phyloP scores from a whole-genome alignment of 2,113 vertebrate species.

The Rostratula benghalensis region DNA sequence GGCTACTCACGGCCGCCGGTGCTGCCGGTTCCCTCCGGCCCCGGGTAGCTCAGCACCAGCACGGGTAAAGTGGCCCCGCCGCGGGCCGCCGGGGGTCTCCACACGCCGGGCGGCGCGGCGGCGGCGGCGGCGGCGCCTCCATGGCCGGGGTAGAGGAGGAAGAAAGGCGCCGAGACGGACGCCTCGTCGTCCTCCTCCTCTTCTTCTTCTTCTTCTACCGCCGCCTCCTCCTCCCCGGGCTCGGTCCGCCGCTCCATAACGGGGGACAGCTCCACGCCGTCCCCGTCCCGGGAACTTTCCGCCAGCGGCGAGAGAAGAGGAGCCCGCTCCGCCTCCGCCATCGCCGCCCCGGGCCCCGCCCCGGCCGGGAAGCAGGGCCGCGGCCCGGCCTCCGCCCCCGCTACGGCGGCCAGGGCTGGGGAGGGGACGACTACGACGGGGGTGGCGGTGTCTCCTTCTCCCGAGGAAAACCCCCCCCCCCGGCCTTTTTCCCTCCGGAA shows the following conservation, averaged over 20 bases:
- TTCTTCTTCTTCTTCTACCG: no score
- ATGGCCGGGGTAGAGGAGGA: conserved; percentile 75
- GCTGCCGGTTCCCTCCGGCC: background rate
- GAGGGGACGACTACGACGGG: no score
- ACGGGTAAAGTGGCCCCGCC: conserved; percentile 62
- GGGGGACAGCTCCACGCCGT: background rate
- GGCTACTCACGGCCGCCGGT: conserved; percentile 57
- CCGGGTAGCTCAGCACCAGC: conserved; percentile 67
- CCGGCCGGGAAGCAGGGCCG: background rate
- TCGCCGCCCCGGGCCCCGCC: conserved; percentile 27
- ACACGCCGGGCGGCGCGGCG: conserved; percentile 54
- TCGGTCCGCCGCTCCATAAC: background rate
- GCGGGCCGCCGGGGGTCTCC: conserved; percentile 66
- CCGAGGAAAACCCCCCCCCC: no score
- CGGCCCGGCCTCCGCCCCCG: background rate
- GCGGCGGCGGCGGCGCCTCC: conserved; percentile 43
- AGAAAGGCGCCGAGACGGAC: conserved; percentile 72
- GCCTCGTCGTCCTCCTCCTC: background rate
- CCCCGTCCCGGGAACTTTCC: background rate
- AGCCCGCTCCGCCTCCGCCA: background rate
- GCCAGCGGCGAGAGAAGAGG: background rate
- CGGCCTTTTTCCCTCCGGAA: no score
- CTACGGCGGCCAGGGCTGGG: background rate
- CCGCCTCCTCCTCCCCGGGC: background rate
- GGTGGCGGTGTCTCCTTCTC: background rate